Evolutionary conservation across 1,140 invertebrate species (phyloP).

Genomic region (Caenorhabditis briggsae): DNA sequence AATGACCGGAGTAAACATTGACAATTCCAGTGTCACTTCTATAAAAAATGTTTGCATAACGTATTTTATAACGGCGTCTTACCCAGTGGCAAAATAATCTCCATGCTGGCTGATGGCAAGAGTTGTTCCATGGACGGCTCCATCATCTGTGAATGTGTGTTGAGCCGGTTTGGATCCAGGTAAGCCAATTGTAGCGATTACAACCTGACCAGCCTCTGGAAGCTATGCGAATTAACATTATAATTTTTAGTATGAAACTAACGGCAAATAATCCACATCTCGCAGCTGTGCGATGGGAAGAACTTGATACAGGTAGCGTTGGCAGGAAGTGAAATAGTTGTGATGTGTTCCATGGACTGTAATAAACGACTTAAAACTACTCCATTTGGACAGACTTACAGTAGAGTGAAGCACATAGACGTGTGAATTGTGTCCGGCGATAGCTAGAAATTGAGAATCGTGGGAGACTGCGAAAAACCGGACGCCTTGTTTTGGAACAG

Average conservation of each 20-base stretch:
- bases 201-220: slow-evolving; percentile 19
- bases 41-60: not conserved
- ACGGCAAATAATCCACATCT: slow-evolving; percentile 44
- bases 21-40: slow-evolving; percentile 29
- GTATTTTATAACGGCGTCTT: not conserved
- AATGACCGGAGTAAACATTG: not conserved
- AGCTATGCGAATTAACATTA: not conserved
- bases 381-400: not conserved
- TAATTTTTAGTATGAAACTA: not conserved
- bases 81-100: slow-evolving; percentile 42
- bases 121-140: slow-evolving; percentile 29
- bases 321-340: slow-evolving; percentile 8
- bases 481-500: slow-evolving; percentile 15
- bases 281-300: slow-evolving; percentile 19
- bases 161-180: not conserved
- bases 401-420: slow-evolving; percentile 18
- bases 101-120: slow-evolving; percentile 45
- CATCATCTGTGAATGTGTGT: slow-evolving; percentile 28
- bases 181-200: slow-evolving; percentile 9
- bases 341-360: slow-evolving; percentile 37
- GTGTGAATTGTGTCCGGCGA: slow-evolving; percentile 28
- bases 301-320: slow-evolving; percentile 29
- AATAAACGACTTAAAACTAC: not conserved
- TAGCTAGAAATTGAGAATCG: slow-evolving; percentile 30
- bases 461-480: slow-evolving; percentile 10